Conservation (phyloP, 35 echinoderm and acorn worm genomes). For the Lytechinus pictus region DNA sequence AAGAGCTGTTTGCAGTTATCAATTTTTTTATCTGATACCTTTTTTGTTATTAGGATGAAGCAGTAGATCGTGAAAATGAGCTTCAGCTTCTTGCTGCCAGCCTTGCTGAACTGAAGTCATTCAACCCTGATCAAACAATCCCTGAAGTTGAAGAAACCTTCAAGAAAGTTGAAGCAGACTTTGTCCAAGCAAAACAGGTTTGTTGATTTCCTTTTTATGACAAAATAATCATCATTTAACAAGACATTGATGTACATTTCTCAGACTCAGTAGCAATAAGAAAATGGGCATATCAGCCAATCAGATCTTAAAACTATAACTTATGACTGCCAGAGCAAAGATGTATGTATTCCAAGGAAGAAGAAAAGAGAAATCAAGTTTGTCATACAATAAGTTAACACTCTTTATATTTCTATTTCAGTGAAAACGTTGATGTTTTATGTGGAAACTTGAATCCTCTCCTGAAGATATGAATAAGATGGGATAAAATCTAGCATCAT, state of each 20-base stretch:
- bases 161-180: slow-evolving; percentile 66
- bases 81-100: slow-evolving; percentile 53
- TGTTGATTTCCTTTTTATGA: not conserved
- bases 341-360: too few species aligned
- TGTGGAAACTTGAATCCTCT: too few species aligned
- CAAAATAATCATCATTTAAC: too few species aligned
- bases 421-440: too few species aligned
- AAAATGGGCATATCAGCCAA: not conserved
- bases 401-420: too few species aligned
- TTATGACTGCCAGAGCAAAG: not conserved
- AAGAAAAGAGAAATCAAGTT: too few species aligned
- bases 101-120: slow-evolving; percentile 64
- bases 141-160: slow-evolving; percentile 69
- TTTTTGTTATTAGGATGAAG: slow-evolving; percentile 48
- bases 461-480: too few species aligned
- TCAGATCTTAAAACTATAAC: not conserved
- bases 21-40: not conserved
- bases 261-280: too few species aligned
- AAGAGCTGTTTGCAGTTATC: not conserved
- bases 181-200: slow-evolving; percentile 74
- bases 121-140: slow-evolving; percentile 67
- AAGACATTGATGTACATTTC: too few species aligned
- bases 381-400: too few species aligned
- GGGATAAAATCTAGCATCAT: too few species aligned
- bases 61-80: slow-evolving; percentile 56